phyloP scores from a whole-genome alignment of 2,797 vertebrate genomes.

The Nothura maculosa region DNA sequence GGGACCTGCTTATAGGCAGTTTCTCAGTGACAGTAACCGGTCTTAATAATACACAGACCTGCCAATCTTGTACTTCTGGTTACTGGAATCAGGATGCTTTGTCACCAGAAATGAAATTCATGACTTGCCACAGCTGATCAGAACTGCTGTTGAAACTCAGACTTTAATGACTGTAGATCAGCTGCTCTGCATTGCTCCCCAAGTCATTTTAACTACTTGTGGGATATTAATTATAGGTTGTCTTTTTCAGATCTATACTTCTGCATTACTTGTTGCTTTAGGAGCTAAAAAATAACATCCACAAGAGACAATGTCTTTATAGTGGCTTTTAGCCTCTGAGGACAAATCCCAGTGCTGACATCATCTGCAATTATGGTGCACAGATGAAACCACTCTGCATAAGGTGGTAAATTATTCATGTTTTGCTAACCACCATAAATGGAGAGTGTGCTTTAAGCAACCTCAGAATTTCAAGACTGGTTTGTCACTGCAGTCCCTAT shows the following conservation, averaged over 20 bases:
- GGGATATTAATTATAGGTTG: conserved; percentile 50
- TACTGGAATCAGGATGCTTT: background rate
- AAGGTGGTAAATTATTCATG: conserved; percentile 69
- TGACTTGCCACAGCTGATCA: background rate
- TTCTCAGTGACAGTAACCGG: background rate
- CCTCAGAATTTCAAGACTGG: conserved; percentile 24
- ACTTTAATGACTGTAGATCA: conserved; percentile 2
- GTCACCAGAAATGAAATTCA: background rate
- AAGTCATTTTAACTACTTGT: conserved; percentile 2
- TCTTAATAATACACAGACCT: background rate
- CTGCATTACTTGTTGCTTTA: conserved; percentile 58
- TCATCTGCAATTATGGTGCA: conserved; percentile 68
- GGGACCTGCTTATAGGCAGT: background rate
- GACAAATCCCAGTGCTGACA: conserved; percentile 68
- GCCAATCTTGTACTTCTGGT: background rate
- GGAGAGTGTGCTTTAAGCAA: conserved; percentile 22
- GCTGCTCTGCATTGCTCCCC: background rate
- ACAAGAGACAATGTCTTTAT: conserved; percentile 20
- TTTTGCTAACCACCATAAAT: conserved; percentile 22
- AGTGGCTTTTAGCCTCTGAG: conserved; percentile 52
- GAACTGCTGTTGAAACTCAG: background rate
- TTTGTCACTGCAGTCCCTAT: conserved; percentile 11
- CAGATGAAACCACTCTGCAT: conserved; percentile 47
- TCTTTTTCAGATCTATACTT: conserved; percentile 9
- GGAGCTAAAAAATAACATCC: conserved; percentile 25